A percentile compares a stretch with the other conserved stretches of the same genome.
Evolutionary conservation across 2,113 vertebrate genomes (phyloP).

Genomic region (Epinephelus moara): DNA sequence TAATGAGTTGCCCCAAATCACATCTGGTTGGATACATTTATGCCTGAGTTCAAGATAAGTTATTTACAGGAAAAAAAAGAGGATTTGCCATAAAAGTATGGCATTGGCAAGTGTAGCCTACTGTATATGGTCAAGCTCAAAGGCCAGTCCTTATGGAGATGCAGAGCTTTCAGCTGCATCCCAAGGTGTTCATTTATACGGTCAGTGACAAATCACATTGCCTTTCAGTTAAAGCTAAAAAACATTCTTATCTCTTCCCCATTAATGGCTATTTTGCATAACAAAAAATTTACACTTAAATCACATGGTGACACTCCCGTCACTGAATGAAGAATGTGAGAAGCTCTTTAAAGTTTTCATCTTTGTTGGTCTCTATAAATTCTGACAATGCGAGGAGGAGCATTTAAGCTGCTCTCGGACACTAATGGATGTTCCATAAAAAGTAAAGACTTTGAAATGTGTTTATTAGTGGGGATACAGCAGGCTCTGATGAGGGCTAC

Average conservation of each 20-base stretch:
- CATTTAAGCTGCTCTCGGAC: neutral
- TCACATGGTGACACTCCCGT: neutral
- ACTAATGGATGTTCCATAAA: conserved; percentile 17
- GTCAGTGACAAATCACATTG: neutral
- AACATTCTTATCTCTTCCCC: neutral
- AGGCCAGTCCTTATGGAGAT: too few species aligned
- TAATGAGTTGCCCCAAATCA: neutral
- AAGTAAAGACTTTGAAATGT: conserved; percentile 12
- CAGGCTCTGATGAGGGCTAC: neutral
- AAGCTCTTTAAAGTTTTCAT: neutral
- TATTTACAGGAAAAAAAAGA: too few species aligned
- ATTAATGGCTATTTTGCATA: too few species aligned
- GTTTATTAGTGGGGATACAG: conserved; percentile 9
- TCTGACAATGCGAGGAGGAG: neutral
- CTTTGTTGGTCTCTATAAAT: neutral
- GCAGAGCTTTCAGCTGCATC: neutral
- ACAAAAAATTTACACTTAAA: too few species aligned
- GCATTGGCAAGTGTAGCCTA: too few species aligned
- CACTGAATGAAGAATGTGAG: neutral
- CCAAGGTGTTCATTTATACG: neutral
- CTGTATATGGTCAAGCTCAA: too few species aligned
- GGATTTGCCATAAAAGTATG: too few species aligned
- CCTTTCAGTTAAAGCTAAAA: neutral
- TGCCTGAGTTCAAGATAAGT: too few species aligned
- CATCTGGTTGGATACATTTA: too few species aligned